Conservation (phyloP, 2,888 invertebrate genomes). For the Nomada fabriciana region DNA sequence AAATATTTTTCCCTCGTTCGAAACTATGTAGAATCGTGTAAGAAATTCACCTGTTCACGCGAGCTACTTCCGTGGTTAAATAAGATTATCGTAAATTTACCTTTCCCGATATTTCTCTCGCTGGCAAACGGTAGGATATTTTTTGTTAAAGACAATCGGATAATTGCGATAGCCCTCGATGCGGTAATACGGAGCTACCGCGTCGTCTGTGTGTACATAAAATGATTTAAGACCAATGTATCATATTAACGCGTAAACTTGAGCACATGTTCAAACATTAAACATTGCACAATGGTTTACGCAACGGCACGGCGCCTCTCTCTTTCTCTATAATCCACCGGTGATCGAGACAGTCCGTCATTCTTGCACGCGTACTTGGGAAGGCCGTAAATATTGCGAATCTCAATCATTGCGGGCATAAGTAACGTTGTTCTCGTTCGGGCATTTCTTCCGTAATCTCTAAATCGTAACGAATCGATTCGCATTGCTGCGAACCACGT, state of each 20-base stretch:
- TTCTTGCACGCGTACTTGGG: not conserved
- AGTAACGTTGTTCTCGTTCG: not conserved
- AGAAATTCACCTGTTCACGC: no score
- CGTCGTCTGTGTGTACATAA: not conserved
- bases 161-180: conserved; percentile 10
- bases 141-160: conserved; percentile 3
- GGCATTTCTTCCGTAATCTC: no score
- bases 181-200: not conserved
- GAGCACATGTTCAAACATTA: not conserved
- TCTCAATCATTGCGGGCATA: not conserved
- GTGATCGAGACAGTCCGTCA: not conserved
- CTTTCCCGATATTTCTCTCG: not conserved
- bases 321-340: not conserved
- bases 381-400: not conserved
- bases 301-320: not conserved
- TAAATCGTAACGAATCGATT: not conserved
- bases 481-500: not conserved
- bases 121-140: not conserved
- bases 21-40: no score
- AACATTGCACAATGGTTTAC: conserved; percentile 5
- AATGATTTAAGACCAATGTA: conserved; percentile 7
- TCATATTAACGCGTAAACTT: not conserved
- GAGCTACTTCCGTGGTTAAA: no score
- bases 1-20: no score
- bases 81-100: no score